A percentile compares a stretch with the other conserved stretches of the same genome.
Evolutionary conservation across 2,888 invertebrate species (phyloP).

Genomic region (Pantelozetes paolii): DNA sequence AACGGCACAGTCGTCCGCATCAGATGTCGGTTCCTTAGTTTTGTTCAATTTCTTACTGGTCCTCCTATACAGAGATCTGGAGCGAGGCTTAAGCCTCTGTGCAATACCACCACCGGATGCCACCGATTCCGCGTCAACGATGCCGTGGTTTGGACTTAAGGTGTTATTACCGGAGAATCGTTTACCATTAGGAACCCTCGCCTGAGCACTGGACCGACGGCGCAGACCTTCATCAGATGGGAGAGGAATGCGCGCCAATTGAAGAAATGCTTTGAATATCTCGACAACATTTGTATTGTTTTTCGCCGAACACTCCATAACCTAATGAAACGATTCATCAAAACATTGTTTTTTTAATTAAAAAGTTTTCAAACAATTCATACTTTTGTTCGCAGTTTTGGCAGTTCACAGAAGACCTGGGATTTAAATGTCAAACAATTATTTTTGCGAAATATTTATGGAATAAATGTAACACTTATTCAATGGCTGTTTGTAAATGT

Average conservation of each 20-base stretch:
- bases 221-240: conserved; percentile 53
- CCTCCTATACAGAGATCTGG: conserved; percentile 70
- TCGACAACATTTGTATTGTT: conserved; percentile 71
- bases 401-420: conserved; percentile 60
- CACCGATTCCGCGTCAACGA: not conserved
- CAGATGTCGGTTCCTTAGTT: conserved; percentile 62
- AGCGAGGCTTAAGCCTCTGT: conserved; percentile 61
- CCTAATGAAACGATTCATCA: conserved; percentile 54
- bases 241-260: conserved; percentile 64
- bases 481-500: too few relatives aligned
- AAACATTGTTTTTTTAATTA: not conserved
- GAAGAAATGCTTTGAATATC: conserved; percentile 72
- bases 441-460: not conserved
- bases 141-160: conserved; percentile 35
- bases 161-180: conserved; percentile 33
- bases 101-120: conserved; percentile 48
- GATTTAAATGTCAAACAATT: not conserved
- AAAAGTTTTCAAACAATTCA: conserved; percentile 43
- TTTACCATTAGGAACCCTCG: conserved; percentile 42
- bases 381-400: conserved; percentile 61
- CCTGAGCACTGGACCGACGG: conserved; percentile 70
- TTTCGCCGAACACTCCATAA: conserved; percentile 72
- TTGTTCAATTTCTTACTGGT: conserved; percentile 74
- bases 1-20: conserved; percentile 65
- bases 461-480: not conserved